Evolutionary conservation across 1,140 invertebrate genomes (phyloP).

Genomic region (Mactra quadrangularis): DNA sequence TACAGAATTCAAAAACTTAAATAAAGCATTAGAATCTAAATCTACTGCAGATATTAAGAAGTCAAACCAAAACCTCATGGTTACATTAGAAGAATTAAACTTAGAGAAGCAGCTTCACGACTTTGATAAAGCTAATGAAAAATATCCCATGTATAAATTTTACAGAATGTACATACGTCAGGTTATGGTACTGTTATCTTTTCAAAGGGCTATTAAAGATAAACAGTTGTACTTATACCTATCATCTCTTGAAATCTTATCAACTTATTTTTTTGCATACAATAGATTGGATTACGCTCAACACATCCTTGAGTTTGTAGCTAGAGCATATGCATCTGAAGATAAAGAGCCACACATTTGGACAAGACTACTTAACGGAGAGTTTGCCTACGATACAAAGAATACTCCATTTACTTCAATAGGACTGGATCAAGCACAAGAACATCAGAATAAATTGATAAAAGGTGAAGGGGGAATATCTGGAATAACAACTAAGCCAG

Average conservation of each 20-base stretch:
- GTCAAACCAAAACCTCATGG: not conserved
- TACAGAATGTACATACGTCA: not conserved
- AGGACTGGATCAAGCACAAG: slow-evolving; percentile 14
- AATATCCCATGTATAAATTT: not conserved
- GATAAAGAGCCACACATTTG: not conserved
- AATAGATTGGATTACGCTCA: slow-evolving; percentile 11
- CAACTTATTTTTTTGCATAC: slow-evolving; percentile 9
- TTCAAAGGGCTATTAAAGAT: not conserved
- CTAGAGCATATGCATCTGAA: slow-evolving; percentile 4
- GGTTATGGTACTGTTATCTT: not conserved
- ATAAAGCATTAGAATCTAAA: not conserved
- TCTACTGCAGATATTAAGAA: not conserved
- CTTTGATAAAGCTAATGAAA: slow-evolving; percentile 19
- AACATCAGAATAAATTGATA: slow-evolving; percentile 10
- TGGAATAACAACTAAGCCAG: slow-evolving; percentile 16
- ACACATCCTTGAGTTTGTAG: slow-evolving; percentile 6
- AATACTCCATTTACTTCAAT: slow-evolving; percentile 10
- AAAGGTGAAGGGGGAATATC: slow-evolving; percentile 4
- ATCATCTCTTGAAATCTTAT: slow-evolving; percentile 1
- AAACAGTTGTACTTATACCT: slow-evolving; percentile 1
- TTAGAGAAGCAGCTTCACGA: slow-evolving; percentile 4
- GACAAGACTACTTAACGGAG: not conserved
- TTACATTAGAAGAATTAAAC: slow-evolving; percentile 1
- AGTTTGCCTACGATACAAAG: not conserved
- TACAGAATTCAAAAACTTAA: not conserved